Base-by-base conservation (phyloP, 2,888 invertebrate genomes). In the Ryuthela nishihirai region DNA sequence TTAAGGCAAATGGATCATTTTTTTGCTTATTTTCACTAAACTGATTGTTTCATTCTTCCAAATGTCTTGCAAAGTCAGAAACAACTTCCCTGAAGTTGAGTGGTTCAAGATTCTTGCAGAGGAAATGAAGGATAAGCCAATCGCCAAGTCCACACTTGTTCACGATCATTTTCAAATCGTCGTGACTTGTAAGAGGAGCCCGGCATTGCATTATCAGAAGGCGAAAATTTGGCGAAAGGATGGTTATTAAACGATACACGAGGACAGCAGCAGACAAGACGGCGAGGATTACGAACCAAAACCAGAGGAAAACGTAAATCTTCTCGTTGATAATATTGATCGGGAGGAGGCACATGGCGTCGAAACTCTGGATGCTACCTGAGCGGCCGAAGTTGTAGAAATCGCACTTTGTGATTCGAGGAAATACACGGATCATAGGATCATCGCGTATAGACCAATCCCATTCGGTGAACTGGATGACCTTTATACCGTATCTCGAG, bases 271-370 rank as follows among this genome's bases (percentile, higher is more conserved):
- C 90, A 39, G 88, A 86, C 25, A 86, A 72, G 40, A 83, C 78
- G 64, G 87, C 81, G 25, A 88, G 77, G 58, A 85, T 75, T 39
- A 85, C 74, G 71, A 87, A 85, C 67, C 67, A 67, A 75, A 89
- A 91, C 74, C 74, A 74, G 15, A 75, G 62, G 68, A 75, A 74
- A 29, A 75, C 72, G 65, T 72, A 74, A 68, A 92, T 90, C 77
- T 93, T 92, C 77, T 92, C 91, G 75, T 92, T 92, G 71, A 92
- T 89, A 68, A 92, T 90, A 77, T 92, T 92, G 60, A 91, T 76
- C 0, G 91, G 91, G 34, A 92, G 78, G 56, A 92, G 82, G 73
- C 91, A 92, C 36, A 92, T 79, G 40, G 87, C 86, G 75, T 92
- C 92, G 78, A 88, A 88, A 35, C 83, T 85, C 75, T 91, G 88